Conservation (phyloP, 2,888 invertebrate species). For the Drosophila phalerata region DNA sequence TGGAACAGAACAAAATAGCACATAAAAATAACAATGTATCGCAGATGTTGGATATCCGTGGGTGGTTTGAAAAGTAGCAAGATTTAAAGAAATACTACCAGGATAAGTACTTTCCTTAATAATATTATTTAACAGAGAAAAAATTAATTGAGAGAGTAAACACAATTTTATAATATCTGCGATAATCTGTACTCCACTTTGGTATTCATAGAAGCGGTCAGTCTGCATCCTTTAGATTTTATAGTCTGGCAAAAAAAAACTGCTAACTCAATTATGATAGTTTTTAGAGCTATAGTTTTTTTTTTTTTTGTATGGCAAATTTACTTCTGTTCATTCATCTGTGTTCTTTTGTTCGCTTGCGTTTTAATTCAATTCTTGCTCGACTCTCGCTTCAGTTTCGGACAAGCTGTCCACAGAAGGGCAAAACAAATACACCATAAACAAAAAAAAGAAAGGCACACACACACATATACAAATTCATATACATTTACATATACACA, state of each 20-base stretch:
- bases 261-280: slow-evolving; percentile 20
- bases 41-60: slow-evolving; percentile 45
- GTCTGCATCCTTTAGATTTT: not conserved
- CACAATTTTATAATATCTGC: not conserved
- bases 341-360: slow-evolving; percentile 28
- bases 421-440: slow-evolving; percentile 73
- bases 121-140: not conserved
- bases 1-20: slow-evolving; percentile 52
- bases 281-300: slow-evolving; percentile 1
- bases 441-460: slow-evolving; percentile 49
- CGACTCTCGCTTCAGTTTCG: slow-evolving; percentile 63
- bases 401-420: slow-evolving; percentile 70
- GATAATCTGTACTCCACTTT: not conserved
- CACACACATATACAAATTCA: not conserved
- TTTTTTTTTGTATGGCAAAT: slow-evolving; percentile 18
- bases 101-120: not conserved
- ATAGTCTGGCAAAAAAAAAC: not conserved
- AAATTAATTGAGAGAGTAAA: not conserved
- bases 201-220: not conserved
- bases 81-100: not conserved
- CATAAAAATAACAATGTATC: slow-evolving; percentile 59
- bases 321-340: slow-evolving; percentile 39
- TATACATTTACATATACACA: not conserved
- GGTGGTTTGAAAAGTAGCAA: slow-evolving; percentile 37
- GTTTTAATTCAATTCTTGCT: slow-evolving; percentile 53